phyloP scores from a whole-genome alignment of 2,113 vertebrate genomes.

The Myotis lucifugus region DNA sequence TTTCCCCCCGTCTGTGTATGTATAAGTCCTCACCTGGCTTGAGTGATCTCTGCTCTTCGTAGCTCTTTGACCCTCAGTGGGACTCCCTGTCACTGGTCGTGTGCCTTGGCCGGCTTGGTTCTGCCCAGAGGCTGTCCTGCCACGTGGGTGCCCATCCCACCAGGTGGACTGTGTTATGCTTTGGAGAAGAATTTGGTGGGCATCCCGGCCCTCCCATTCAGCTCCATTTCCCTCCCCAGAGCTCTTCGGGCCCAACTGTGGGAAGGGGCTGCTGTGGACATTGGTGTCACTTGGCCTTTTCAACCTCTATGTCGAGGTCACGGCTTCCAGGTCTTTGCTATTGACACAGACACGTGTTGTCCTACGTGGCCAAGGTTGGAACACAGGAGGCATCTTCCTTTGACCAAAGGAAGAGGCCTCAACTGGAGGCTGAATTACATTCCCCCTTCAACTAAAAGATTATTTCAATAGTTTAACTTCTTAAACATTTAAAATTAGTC shows the following conservation, averaged over 20 bases:
- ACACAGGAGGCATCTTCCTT: background rate
- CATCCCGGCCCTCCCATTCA: background rate
- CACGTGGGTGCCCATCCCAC: rapidly evolving
- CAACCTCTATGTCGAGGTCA: background rate
- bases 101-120: background rate
- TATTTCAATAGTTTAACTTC: background rate
- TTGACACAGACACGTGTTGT: background rate
- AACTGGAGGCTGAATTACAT: background rate
- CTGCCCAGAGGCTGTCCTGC: background rate
- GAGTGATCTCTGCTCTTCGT: background rate
- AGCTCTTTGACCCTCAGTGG: background rate
- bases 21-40: background rate
- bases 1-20: background rate
- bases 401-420: background rate
- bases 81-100: background rate
- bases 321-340: background rate
- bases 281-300: background rate
- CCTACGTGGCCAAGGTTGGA: background rate
- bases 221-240: background rate
- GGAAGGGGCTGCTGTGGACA: background rate
- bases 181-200: background rate
- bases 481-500: background rate
- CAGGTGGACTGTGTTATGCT: rapidly evolving
- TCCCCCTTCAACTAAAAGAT: background rate
- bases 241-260: background rate